Base-by-base conservation (phyloP, 2,888 invertebrate genomes). In the Harmothoe impar region DNA sequence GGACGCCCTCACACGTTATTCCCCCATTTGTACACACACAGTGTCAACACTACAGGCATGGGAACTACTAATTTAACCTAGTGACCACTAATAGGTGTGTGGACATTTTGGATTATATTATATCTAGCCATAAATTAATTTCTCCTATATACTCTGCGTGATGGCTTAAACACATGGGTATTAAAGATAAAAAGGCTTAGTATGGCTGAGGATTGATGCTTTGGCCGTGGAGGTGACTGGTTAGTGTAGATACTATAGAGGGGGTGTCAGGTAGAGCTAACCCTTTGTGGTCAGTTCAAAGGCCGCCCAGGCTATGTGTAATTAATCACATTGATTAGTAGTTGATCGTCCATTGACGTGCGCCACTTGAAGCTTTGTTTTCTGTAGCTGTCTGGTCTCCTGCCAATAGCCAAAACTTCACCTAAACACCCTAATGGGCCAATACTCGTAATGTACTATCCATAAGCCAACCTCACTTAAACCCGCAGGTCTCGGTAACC, bases 211-310 rank as follows among this genome's bases (percentile, higher is more conserved):
- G 15, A n/a, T 62, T n/a, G 62, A n/a, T 62, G 62, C 20, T 62
- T n/a, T 62, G 43, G 43, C 43, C 20, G 62, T 62, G 62, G 20
- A 20, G 20, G 62, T 20, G 62, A 62, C 62, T 12, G 20, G 12
- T 12, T 20, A 12, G 62, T 62, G 62, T 62, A 62, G 7, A 62
- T 1, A 43, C 43, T 43, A 43, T 43, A 7, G 10, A 15, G 43
- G 43, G 33, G 81, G 81, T 81, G 81, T 81, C 43, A 10, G 81
- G 81, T 81, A 81, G 23, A 81, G 0, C 81, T 15, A 25, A 15
- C 81, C 35, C 81, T 81, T 81, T 81, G 81, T 81, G 81, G 81
- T 81, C 81, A 81, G 35, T 33, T 81, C 81, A 81, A 81, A 81
- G 81, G 81, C 5, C 77, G 81, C 10, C 81, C n/a, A 25, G 29